Conservation (phyloP, 2,113 vertebrate species). For the Rhegmatorhina hoffmannsi region DNA sequence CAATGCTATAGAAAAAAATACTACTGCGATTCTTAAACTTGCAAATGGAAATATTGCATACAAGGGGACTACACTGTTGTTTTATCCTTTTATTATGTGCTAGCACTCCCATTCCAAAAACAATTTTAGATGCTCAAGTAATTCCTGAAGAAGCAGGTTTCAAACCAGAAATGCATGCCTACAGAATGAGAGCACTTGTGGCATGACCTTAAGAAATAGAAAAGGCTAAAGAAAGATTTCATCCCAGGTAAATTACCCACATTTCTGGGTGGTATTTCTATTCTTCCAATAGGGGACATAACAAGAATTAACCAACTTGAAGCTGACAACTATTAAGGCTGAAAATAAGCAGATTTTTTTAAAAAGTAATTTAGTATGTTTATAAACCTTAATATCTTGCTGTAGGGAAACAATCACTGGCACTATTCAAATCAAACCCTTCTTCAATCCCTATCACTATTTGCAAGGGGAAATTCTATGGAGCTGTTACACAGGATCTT, state of each 20-base stretch:
- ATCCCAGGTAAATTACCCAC: not conserved
- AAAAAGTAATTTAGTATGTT: not conserved
- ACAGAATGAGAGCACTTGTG: not conserved
- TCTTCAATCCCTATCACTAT: not conserved
- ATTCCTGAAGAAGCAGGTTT: not conserved
- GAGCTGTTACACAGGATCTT: not conserved
- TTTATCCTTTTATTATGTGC: not conserved
- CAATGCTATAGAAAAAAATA: not conserved
- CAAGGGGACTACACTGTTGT: not conserved
- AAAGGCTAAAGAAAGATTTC: not conserved
- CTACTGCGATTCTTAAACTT: not conserved
- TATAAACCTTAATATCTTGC: not conserved
- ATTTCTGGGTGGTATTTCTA: not conserved
- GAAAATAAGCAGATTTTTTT: not conserved
- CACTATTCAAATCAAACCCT: not conserved
- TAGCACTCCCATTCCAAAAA: not conserved
- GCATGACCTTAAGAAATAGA: not conserved
- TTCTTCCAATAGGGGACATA: not conserved
- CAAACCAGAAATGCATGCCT: not conserved
- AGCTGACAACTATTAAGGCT: not conserved
- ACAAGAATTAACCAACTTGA: not conserved
- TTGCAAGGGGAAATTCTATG: not conserved
- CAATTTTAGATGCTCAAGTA: not conserved
- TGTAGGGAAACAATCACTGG: not conserved
- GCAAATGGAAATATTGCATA: not conserved